Base-by-base conservation (phyloP, 1,140 invertebrate species). In the Caenorhabditis briggsae region DNA sequence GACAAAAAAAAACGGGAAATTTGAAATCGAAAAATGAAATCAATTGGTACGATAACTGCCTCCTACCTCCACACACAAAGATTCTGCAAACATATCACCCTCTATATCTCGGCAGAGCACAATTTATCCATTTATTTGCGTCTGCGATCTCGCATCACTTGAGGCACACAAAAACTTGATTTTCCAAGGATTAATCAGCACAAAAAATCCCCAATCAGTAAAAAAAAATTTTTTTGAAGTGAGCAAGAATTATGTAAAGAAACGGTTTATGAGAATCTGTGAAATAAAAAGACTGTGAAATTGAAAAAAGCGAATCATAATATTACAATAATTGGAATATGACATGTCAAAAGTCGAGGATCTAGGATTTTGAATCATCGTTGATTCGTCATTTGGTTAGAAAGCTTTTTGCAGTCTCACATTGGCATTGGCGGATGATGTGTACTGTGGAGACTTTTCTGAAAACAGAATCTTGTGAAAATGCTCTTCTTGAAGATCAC, bases 381-480 rank as follows among this genome's bases (percentile, higher is more conserved):
- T 46, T 46, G n/a, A 61, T 25, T 50, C n/a, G 53, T 50, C 46
- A 9, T 78, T 23, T n/a, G 5, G 70, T 25, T 1, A 78, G 46
- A 11, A 48, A 48, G 53, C 70, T 78, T 12, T 78, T 78, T 6
- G 70, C 46, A 53, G 70, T 18, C 50, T 78, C 87, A 89, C 94
- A 94, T 86, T 93, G 93, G 91, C 94, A 98, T 93, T 97, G 98
- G 91, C 97, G 95, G 92, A 98, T 96, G 91, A 98, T 96, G 92
- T 98, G 96, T 90, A 99, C 95, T 92, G 97, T 96, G 94, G 97
- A 97, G 92, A 96, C 96, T 94, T 96, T 97, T 78, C 96, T 95
- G 85, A 95, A 96, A 78, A 9, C 50, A 53, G n/a, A n/a, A n/a
- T n/a, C n/a, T n/a, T n/a, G n/a, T n/a, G n/a, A n/a, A n/a, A n/a